Conservation (phyloP, 2,888 invertebrate genomes). For the Gonocerus acuteangulatus region DNA sequence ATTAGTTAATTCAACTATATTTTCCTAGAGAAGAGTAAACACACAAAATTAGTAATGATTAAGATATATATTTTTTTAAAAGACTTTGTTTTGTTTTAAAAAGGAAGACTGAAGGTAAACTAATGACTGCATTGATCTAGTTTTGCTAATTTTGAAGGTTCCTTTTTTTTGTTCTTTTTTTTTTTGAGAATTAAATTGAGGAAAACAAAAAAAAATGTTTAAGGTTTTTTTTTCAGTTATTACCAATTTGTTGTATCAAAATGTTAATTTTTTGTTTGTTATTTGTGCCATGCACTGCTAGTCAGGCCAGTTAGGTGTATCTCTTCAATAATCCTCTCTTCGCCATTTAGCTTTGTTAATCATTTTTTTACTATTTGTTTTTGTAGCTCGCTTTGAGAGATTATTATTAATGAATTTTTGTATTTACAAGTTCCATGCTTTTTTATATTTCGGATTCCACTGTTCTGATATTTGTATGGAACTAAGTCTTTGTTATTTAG, state of each 20-base stretch:
- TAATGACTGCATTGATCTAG: conserved; percentile 27
- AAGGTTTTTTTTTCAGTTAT: conserved; percentile 13
- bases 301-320: conserved; percentile 20
- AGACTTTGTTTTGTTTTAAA: conserved; percentile 28
- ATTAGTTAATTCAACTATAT: conserved; percentile 19
- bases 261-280: conserved; percentile 16
- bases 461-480: conserved; percentile 2
- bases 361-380: background rate
- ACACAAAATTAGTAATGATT: conserved; percentile 9
- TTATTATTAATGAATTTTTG: conserved; percentile 1
- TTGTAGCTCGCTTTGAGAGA: background rate
- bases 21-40: conserved; percentile 14
- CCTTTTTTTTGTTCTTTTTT: conserved; percentile 21
- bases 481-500: background rate
- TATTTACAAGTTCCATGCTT: conserved; percentile 2
- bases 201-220: conserved; percentile 13
- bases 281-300: conserved; percentile 20
- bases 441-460: conserved; percentile 2
- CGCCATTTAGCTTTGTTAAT: conserved; percentile 13
- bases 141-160: conserved; percentile 22
- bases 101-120: conserved; percentile 28
- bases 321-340: conserved; percentile 19
- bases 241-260: conserved; percentile 19
- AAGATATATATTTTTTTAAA: conserved; percentile 27
- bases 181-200: conserved; percentile 5